Base-by-base conservation (phyloP, 2,888 invertebrate species). In the Drosophila rellima region DNA sequence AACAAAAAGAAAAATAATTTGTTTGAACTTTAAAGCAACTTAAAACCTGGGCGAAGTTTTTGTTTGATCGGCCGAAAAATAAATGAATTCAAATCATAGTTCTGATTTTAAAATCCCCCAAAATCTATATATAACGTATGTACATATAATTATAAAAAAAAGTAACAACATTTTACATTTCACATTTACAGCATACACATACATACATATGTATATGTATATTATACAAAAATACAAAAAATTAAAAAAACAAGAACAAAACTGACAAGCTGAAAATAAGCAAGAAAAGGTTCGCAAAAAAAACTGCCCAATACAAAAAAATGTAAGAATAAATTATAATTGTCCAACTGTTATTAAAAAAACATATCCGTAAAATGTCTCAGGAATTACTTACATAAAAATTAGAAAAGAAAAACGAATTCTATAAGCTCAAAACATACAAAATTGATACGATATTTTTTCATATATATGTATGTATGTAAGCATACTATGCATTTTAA, bases 351-450 rank as follows among this genome's bases (percentile, higher is more conserved):
- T 85, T 87, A 90, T 87, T 90, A 88, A 88, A 90, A 91, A 88
- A 90, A 91, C 92, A 92, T 92, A 92, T 92, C 92, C 88, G 80
- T 82, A 81, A 87, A 90, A 80, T 85, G 83, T 90, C 91, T 91
- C 91, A 91, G 91, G 91, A 91, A 91, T 82, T 90, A 90, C 78
- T 68, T 57, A 75, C 54, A 64, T 68, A 66, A 69, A 65, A 72
- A 44, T 59, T 51, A 47, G 51, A 42, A 44, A 50, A 51, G 51
- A 47, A 55, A 8, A 50, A 59, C 10, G 33, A 57, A 45, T 54
- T 64, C 44, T 52, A 39, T 69, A 70, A 63, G 62, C 61, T 60
- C 39, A 23, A 67, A 69, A 59, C 48, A 67, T 64, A 20, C 42
- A 23, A 51, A 26, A 7, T 33, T 68, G 68, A 69, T 78, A 74